Base-by-base conservation (phyloP, 2,113 vertebrate genomes). In the Telmatochromis sp. region DNA sequence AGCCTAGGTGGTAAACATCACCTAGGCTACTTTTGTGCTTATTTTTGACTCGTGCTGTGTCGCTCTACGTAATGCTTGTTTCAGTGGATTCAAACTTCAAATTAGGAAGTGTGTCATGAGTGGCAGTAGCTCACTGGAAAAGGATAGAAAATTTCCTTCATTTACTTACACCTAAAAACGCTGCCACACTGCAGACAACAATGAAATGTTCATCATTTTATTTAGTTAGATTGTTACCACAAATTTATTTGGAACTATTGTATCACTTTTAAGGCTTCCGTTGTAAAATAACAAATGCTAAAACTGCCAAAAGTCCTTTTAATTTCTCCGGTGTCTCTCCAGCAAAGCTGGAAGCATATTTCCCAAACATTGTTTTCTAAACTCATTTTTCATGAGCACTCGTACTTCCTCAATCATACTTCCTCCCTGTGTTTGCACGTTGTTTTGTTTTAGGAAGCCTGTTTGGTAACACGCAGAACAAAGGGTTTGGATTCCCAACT, bases 401-500 rank as follows among this genome's bases (percentile, higher is more conserved):
- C 9, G 9, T n/a, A 35, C 40, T 45, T 58, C 60, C 60, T 65
- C 33, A 65, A 13, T 65, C 3, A 26, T 71, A 7, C 5, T 85
- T 47, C 26, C 75, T 81, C 31, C 63, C 15, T 88, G 8, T 83
- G 7, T 87, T 71, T 31, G 21, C 10, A 12, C 15, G 3, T 73
- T 51, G 35, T 83, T 68, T 73, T 94, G 83, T 86, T 93, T 63
- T 86, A 96, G 89, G 95, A 95, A 96, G 98, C 28, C 96, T 99
- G 45, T 99, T 99, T 47, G 97, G 98, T 86, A 96, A 93, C 94
- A 96, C 97, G 9, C 98, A 98, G 94, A 99, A 98, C 94, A 99
- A 99, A 96, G 97, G 97, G 9, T 99, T 99, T 95, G 98, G 98
- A 85, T 99, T 99, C 92, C 97, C 97, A 5, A 96, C 98, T 55